Conservation (phyloP, 2,888 invertebrate species). For the Parascotia fuliginaria region DNA sequence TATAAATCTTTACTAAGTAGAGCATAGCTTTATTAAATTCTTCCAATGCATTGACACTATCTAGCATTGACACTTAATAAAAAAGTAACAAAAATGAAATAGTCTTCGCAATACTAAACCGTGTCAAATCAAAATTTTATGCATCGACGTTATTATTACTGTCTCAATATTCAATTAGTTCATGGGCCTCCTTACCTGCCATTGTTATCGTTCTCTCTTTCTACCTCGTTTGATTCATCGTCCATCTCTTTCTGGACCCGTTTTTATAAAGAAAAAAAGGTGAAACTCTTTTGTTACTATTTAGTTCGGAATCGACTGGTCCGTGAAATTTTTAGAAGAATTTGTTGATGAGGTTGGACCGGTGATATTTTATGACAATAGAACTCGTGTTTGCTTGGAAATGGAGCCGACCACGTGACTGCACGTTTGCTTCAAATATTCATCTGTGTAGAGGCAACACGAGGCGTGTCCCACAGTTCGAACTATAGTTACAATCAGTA, state of each 20-base stretch:
- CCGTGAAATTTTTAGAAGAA: constrained; percentile 43
- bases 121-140: constrained; percentile 38
- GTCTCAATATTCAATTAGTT: constrained; percentile 56
- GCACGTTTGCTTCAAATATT: background rate
- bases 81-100: constrained; percentile 3
- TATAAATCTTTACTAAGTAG: constrained; percentile 13
- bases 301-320: constrained; percentile 24
- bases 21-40: constrained; percentile 14
- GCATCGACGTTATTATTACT: constrained; percentile 42
- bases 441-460: too few relatives aligned
- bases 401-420: background rate
- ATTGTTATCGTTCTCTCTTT: constrained; percentile 55
- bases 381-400: constrained; percentile 6
- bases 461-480: too few relatives aligned
- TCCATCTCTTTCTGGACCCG: constrained; percentile 35
- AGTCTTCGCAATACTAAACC: constrained; percentile 30
- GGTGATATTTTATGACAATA: constrained; percentile 14
- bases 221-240: constrained; percentile 13
- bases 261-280: constrained; percentile 20
- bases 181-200: constrained; percentile 64
- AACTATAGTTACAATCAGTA: too few relatives aligned
- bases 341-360: constrained; percentile 23
- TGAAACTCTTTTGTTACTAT: constrained; percentile 29
- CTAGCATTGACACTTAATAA: too few relatives aligned
- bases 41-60: background rate